phyloP scores from a whole-genome alignment of 1,140 invertebrate genomes.

The Lethrus apterus region DNA sequence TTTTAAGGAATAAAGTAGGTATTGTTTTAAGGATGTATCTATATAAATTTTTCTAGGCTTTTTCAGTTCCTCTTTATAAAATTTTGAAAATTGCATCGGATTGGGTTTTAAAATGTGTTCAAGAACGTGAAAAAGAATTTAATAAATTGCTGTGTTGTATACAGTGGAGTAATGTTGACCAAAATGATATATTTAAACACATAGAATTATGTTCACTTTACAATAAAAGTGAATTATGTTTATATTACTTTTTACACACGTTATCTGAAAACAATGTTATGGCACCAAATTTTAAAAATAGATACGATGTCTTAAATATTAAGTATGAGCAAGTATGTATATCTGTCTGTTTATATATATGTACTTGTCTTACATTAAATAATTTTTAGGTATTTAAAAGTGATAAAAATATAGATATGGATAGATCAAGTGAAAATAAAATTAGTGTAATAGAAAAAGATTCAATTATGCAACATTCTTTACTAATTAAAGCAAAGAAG shows the following conservation, averaged over 20 bases:
- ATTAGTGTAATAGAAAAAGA: constrained; percentile 33
- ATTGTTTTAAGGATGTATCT: constrained; percentile 9
- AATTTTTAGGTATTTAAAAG: constrained; percentile 23
- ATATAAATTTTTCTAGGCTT: constrained; percentile 11
- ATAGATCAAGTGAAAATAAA: constrained; percentile 26
- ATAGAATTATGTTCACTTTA: constrained; percentile 47
- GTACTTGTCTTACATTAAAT: not conserved
- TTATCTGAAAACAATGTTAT: constrained; percentile 50
- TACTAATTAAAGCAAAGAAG: constrained; percentile 32
- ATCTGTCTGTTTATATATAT: not conserved
- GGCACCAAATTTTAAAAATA: constrained; percentile 45
- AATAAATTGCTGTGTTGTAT: constrained; percentile 47
- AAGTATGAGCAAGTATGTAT: constrained; percentile 41
- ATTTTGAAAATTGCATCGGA: constrained; percentile 45
- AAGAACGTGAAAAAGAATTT: constrained; percentile 46
- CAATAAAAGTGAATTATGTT: constrained; percentile 44
- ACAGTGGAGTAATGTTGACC: constrained; percentile 43
- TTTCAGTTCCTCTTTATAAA: constrained; percentile 20
- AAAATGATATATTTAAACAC: constrained; percentile 42
- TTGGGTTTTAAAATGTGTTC: constrained; percentile 47
- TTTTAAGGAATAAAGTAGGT: constrained; percentile 38
- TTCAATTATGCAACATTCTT: constrained; percentile 25
- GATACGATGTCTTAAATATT: constrained; percentile 45
- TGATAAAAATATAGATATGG: constrained; percentile 25
- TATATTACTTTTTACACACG: constrained; percentile 50